phyloP scores from a whole-genome alignment of 1,140 invertebrate genomes.

The Ruditapes philippinarum region DNA sequence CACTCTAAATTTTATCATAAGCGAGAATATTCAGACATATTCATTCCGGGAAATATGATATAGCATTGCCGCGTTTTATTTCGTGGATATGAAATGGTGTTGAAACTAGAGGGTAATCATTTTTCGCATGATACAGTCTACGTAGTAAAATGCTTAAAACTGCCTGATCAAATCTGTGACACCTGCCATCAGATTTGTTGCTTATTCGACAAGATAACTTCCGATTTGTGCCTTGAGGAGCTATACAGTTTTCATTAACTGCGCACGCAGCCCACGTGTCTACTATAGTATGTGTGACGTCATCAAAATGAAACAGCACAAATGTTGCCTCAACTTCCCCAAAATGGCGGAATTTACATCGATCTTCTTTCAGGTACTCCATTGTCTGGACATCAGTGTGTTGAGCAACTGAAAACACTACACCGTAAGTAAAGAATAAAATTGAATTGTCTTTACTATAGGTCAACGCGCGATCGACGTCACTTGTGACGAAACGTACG shows the following conservation, averaged over 20 bases:
- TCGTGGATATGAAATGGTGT: conserved; percentile 47
- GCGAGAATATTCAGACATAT: no score
- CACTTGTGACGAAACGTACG: conserved; percentile 24
- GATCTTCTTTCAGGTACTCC: conserved; percentile 41
- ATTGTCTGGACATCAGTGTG: conserved; percentile 53
- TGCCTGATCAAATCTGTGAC: conserved; percentile 62
- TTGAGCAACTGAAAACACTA: conserved; percentile 36
- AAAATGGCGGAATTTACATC: conserved; percentile 60
- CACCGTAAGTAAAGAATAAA: conserved; percentile 62
- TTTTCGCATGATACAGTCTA: conserved; percentile 56
- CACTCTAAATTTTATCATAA: no score
- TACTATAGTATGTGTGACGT: conserved; percentile 17
- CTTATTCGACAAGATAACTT: conserved; percentile 18
- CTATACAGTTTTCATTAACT: conserved; percentile 41
- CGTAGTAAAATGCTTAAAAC: conserved; percentile 52
- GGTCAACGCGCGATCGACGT: conserved; percentile 21
- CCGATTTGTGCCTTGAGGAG: neutral
- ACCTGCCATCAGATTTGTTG: conserved; percentile 15
- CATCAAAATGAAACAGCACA: conserved; percentile 50
- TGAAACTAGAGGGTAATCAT: conserved; percentile 49
- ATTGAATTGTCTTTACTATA: conserved; percentile 47
- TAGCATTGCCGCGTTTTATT: conserved; percentile 27
- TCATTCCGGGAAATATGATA: conserved; percentile 34
- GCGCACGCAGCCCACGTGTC: conserved; percentile 53
- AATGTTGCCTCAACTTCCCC: conserved; percentile 60